Evolutionary conservation across 2,888 invertebrate species (phyloP), one percentile per base, ranked within the genome.

Genomic region (Meiosimyza decipiens): DNA sequence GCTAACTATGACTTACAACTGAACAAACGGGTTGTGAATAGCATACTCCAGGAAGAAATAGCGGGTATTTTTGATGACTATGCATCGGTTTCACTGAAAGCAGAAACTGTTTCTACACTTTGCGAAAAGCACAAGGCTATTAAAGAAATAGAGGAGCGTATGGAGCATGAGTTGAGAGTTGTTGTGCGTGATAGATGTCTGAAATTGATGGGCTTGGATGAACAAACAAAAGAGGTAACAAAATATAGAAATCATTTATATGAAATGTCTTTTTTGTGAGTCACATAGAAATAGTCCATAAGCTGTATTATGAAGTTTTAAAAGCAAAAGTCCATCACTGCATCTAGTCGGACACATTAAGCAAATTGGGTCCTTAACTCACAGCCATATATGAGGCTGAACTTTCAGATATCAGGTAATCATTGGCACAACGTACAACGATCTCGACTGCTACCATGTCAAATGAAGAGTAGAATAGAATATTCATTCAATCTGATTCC

Each of bases 121-220:
- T 82, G 80, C 67, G 22, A 11, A 13, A 73, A 79, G 47, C 83
- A 84, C 40, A 77, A 69, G 52, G 40, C 62, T 9, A 66, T 80
- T 1, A 60, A 74, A 6, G 50, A 72, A 11, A 62, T 80, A 71
- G 77, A 82, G 60, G 50, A 75, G 1, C 79, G 78, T 0, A 66
- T 81, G 15, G 59, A 75, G 0, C 71, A 77, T 49, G 69, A 71
- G 12, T 50, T 76, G 5, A 75, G 63, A 7, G 66, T 82, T 1
- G 9, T 68, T 22, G 33, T 51, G 7, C 73, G 65, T 13, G 64
- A 77, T 18, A 22, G 67, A 6, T 75, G 74, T 52, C 65, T 77
- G 47, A 67, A 74, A 60, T 12, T 13, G 0, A 59, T 67, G 33
- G 67, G 55, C 40, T 22, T 49, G 2, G 49, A 67, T 57, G 67